These are phyloP conservation scores for Hirudinaria manillensis DNA, from an alignment of 2,888 invertebrate genomes.

Conservation along the genomic window DNA sequence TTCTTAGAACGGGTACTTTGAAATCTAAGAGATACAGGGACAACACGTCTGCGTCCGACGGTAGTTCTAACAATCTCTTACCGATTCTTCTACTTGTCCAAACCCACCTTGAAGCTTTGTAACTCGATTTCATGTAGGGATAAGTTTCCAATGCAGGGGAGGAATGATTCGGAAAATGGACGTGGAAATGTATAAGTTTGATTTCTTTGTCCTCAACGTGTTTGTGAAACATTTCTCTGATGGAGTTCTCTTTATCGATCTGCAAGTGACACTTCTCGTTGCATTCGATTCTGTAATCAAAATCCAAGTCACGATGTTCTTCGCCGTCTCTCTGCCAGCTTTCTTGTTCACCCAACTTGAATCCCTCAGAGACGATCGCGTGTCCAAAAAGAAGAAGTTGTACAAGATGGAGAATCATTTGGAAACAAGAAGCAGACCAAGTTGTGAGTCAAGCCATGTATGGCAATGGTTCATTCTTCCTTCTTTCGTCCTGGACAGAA, in stretches of 20 bases:
- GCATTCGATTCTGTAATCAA: neutral
- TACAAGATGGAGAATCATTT: too few species aligned
- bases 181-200: conserved; percentile 37
- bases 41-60: conserved; percentile 40
- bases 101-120: conserved; percentile 38
- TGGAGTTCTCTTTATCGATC: neutral
- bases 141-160: conserved; percentile 38
- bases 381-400: too few species aligned
- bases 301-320: neutral
- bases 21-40: conserved; percentile 39
- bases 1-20: conserved; percentile 31
- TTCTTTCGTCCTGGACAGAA: too few species aligned
- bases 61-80: conserved; percentile 39
- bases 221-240: neutral
- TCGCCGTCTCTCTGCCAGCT: neutral
- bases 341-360: too few species aligned
- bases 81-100: conserved; percentile 38
- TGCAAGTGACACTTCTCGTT: conserved; percentile 5
- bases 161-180: conserved; percentile 36
- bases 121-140: conserved; percentile 40
- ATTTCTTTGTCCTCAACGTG: conserved; percentile 17
- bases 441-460: too few species aligned
- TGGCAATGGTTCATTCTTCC: too few species aligned
- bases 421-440: too few species aligned
- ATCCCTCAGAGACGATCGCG: too few species aligned